Base-by-base conservation (phyloP, 2,113 vertebrate genomes). In the Rhynchopsitta pachyrhyncha region DNA sequence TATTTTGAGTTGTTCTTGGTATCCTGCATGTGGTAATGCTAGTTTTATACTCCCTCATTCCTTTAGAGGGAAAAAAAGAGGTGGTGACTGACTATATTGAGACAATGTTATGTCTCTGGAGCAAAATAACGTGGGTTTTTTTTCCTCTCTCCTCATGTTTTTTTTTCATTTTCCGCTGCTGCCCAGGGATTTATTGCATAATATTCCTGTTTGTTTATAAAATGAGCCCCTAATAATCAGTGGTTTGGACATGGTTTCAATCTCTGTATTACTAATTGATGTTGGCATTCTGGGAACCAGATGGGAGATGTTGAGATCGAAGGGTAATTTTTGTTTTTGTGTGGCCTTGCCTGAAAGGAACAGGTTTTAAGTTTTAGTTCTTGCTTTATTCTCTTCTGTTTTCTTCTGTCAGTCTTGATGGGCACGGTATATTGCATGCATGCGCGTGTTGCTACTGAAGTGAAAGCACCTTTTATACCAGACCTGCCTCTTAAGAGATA, bases 401-500 rank as follows among this genome's bases (percentile, higher is more conserved):
- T 81, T 76, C 68, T 83, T 50, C 59, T 59, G 95, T 59, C 78
- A 67, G 49, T 90, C 55, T 95, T 86, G 29, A 10, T 74, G 96
- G 96, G 85, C 46, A 93, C 53, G 91, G 22, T 82, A 53, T 46
- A 60, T 64, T 97, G 96, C 96, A 97, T 94, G 96, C 71, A 27
- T 85, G 74, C 53, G 90, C 42, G 82, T 35, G 19, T 74, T 87
- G 55, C 59, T 95, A n/a, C 33, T 49, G 39, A 84, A 89, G 55
- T 76, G 74, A 93, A 94, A 93, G 74, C 75, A 85, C 29, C 59
- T 96, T 83, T 96, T 83, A 68, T 87, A 95, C 93, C 95, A 97
- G 97, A 97, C 97, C 96, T 97, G 97, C 96, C 95, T 95, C 77
- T 60, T 92, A 92, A 94, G 68, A 81, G 86, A 94, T 1, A 73